Conservation (phyloP, 2,888 invertebrate genomes). For the Athalia cordata region DNA sequence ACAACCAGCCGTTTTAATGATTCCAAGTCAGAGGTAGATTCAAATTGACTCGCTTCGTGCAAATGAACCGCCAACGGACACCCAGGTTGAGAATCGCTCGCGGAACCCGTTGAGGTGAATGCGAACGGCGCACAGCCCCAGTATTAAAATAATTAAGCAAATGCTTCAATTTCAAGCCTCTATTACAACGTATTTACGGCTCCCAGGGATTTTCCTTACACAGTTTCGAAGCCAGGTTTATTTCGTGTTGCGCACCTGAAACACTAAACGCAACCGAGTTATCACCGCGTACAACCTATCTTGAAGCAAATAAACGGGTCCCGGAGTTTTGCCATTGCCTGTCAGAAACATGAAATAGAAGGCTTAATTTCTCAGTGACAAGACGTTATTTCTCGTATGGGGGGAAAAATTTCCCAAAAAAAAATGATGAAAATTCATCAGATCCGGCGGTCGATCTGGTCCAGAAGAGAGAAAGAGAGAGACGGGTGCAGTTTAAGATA, state of each 20-base stretch:
- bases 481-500: conserved; percentile 24
- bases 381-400: neutral
- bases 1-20: conserved; percentile 65
- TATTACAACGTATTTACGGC: conserved; percentile 38
- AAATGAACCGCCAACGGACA: neutral
- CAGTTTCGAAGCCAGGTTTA: conserved; percentile 25
- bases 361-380: neutral
- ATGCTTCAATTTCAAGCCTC: conserved; percentile 40
- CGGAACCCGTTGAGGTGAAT: conserved; percentile 37
- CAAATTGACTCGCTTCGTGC: conserved; percentile 3
- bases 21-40: conserved; percentile 54
- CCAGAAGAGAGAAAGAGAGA: neutral
- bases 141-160: conserved; percentile 42
- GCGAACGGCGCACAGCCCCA: conserved; percentile 19
- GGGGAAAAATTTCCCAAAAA: neutral
- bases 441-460: conserved; percentile 10
- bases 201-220: conserved; percentile 21
- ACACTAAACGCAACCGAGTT: neutral
- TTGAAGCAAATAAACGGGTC: neutral
- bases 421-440: conserved; percentile 18
- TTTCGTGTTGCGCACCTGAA: conserved; percentile 13
- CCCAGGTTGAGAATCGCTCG: conserved; percentile 38
- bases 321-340: neutral
- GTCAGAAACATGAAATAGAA: neutral
- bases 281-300: neutral